Evolutionary conservation across 2,888 invertebrate species (phyloP).

Genomic region (Pandemis heparana): DNA sequence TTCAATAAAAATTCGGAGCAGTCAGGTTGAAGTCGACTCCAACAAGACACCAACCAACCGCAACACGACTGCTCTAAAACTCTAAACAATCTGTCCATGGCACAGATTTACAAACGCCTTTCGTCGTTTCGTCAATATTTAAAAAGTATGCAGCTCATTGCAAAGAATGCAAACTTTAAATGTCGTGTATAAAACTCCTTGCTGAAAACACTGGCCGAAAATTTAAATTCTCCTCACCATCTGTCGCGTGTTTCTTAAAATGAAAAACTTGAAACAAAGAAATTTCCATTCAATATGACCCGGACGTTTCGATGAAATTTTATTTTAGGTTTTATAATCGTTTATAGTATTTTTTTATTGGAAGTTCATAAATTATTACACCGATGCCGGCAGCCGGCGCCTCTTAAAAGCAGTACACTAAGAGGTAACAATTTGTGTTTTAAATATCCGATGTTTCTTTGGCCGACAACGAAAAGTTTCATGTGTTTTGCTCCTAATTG

Average conservation of each 20-base stretch:
- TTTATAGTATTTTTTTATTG: slow-evolving; percentile 36
- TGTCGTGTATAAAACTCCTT: neutral
- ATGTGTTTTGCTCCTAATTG: neutral
- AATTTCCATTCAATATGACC: slow-evolving; percentile 22
- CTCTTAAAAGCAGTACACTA: neutral
- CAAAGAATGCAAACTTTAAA: neutral
- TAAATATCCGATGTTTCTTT: neutral
- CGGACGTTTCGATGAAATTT: slow-evolving; percentile 29
- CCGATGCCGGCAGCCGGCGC: slow-evolving; percentile 43
- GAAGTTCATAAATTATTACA: slow-evolving; percentile 24
- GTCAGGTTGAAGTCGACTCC: too few species aligned
- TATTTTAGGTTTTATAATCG: slow-evolving; percentile 39
- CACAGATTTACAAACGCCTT: too few species aligned
- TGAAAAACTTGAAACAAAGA: neutral
- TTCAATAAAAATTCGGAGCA: too few species aligned
- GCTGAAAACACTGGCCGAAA: neutral
- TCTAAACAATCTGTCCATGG: too few species aligned
- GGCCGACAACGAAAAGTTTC: neutral
- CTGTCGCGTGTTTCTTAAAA: slow-evolving; percentile 3
- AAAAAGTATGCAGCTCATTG: neutral
- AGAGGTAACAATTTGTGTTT: neutral
- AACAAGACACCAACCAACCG: too few species aligned
- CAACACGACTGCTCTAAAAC: too few species aligned
- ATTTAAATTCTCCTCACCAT: neutral
- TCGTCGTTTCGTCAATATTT: neutral